Evolutionary conservation across 2,888 invertebrate genomes (phyloP), one percentile per base, ranked within the genome.

Genomic region (Calameuta idolon): DNA sequence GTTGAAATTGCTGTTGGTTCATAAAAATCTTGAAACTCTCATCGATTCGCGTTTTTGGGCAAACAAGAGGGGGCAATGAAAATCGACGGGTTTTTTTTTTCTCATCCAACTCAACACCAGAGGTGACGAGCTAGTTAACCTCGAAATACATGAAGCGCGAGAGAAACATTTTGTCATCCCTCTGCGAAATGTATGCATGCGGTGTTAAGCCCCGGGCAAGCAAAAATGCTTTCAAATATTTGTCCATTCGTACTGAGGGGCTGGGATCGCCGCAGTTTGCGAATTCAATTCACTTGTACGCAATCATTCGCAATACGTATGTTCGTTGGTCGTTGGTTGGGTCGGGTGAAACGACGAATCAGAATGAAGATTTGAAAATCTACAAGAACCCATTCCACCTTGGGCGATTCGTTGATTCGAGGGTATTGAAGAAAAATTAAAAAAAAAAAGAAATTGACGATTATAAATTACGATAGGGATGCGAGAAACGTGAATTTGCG

Each of bases 221-320:
- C 34, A 35, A 74, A 33, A 74, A 74, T 74, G 34, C 35, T 74
- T 74, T 23, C 74, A 74, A 74, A 74, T 74, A 74, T 74, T 74
- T 74, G 74, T 23, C 55, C 30, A 35, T 74, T 34, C 35, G 74
- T 34, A 74, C 31, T 34, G 34, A 23, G 35, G 74, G 74, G 3
- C 30, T 23, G 74, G 74, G 30, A 30, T 34, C 74, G 74, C 37
- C 74, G 74, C 74, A 35, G 35, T 74, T 74, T 74, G 74, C 74
- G 35, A 15, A 34, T 35, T 35, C 74, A 74, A 74, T 34, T 74
- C 35, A 74, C 34, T 30, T 23, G 35, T 23, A 23, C 33, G 71
- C 33, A 71, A 71, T 31, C 71, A 34, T 34, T 71, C 71, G 71
- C 30, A 71, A 71, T 71, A 55, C 55, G 55, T 55, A 23, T 55